Evolutionary conservation across 2,888 invertebrate genomes (phyloP), one percentile per base, ranked within the genome.

Genomic region (Chaetogeoica ovagalla): DNA sequence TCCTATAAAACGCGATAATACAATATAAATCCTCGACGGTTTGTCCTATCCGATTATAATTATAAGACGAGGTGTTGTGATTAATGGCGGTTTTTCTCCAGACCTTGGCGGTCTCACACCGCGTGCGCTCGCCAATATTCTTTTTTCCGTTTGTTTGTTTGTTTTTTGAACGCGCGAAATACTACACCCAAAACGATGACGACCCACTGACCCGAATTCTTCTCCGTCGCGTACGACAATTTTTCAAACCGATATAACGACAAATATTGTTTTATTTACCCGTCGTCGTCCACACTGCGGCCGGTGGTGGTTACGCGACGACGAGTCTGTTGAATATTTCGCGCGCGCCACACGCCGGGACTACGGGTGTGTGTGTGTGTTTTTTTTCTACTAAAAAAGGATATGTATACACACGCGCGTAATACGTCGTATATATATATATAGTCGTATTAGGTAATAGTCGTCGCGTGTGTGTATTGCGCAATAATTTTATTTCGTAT

Each of bases 171-270:
- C 59, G 43, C 43, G 43, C 43, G 21, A 76, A 76, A 75, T 75
- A 43, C 11, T 43, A 59, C 66, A 43, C 66, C 66, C 75, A 23
- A 43, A 4, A 30, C 30, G 30, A 30, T 6, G 30, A 15, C 70
- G 57, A 71, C 79, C 70, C 55, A 79, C 57, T 79, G 63, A 79
- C 79, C 79, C 43, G 13, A 48, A 48, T 48, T 3, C 48, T 9
- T 48, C 43, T 48, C 43, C 43, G 9, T 11, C 0, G 8, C 48
- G 9, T 48, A 48, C 48, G 48, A 48, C 48, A 11, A 48, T 48
- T 48, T 48, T 48, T 48, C 11, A 13, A 48, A 48, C 15, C 48
- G 13, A 48, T n/a, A n/a, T n/a, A 48, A 48, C 11, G 7, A 9
- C 48, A 15, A 9, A 11, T 48, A 48, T 15, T 48, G 3, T 13